Conservation (phyloP, 2,797 vertebrate species). For the Furcifer pardalis region DNA sequence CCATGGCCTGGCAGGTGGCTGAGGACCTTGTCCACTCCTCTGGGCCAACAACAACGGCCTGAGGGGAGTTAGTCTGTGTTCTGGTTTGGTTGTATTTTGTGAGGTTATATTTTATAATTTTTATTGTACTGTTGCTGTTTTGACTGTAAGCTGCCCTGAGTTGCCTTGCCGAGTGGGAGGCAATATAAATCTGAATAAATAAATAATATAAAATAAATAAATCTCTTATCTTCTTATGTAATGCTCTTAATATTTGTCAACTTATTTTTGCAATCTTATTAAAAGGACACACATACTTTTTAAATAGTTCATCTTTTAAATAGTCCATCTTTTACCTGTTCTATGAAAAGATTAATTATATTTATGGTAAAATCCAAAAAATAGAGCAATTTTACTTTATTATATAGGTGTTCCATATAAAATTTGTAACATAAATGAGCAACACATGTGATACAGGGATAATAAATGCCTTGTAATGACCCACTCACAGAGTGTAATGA, state of each 20-base stretch:
- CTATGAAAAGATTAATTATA: neutral
- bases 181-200: too few relatives aligned
- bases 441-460: neutral
- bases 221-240: neutral
- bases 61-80: too few relatives aligned
- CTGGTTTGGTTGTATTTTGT: too few relatives aligned
- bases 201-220: too few relatives aligned
- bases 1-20: too few relatives aligned
- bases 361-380: neutral
- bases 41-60: too few relatives aligned
- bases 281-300: neutral
- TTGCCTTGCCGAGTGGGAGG: too few relatives aligned
- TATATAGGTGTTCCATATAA: neutral
- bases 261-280: neutral
- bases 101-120: too few relatives aligned
- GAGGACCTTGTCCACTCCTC: too few relatives aligned
- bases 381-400: neutral
- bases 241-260: neutral
- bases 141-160: too few relatives aligned
- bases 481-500: neutral
- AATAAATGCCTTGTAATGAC: neutral
- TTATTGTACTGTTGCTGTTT: too few relatives aligned
- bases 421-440: neutral
- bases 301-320: too few relatives aligned
- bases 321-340: neutral